These are phyloP conservation scores for Grammomys dolichurus DNA, from an alignment of 2,113 vertebrate genomes.

Conservation along the genomic window DNA sequence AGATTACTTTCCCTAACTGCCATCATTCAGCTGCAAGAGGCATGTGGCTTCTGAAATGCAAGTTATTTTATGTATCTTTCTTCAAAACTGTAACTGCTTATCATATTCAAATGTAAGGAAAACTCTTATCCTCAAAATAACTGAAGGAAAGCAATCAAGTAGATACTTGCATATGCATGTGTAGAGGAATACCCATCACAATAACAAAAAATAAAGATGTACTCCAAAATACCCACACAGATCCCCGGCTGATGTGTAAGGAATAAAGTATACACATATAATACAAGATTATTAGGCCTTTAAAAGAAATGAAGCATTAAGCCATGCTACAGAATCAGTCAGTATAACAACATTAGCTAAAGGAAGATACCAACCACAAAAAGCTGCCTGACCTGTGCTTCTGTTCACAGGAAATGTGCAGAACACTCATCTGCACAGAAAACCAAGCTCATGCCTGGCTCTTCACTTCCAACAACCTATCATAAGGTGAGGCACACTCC, in stretches of 20 bases:
- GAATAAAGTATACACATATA: not conserved
- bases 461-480: too few relatives aligned
- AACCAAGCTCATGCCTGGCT: not conserved
- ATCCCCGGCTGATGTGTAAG: not conserved
- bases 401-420: not conserved
- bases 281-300: not conserved
- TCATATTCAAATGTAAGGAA: not conserved
- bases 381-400: not conserved
- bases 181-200: not conserved
- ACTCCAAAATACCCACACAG: not conserved
- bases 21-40: not conserved
- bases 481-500: not conserved
- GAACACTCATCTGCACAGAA: not conserved
- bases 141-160: not conserved
- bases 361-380: not conserved
- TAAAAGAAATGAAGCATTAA: not conserved
- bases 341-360: not conserved
- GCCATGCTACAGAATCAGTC: not conserved
- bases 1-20: not conserved
- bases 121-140: slow-evolving; percentile 15
- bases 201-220: not conserved
- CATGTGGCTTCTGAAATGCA: not conserved
- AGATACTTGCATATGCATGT: not conserved
- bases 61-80: not conserved
- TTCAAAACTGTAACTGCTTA: not conserved